These are phyloP conservation scores for Trachelus troglodyta DNA, from an alignment of 2,888 invertebrate species.

Conservation along the genomic window DNA sequence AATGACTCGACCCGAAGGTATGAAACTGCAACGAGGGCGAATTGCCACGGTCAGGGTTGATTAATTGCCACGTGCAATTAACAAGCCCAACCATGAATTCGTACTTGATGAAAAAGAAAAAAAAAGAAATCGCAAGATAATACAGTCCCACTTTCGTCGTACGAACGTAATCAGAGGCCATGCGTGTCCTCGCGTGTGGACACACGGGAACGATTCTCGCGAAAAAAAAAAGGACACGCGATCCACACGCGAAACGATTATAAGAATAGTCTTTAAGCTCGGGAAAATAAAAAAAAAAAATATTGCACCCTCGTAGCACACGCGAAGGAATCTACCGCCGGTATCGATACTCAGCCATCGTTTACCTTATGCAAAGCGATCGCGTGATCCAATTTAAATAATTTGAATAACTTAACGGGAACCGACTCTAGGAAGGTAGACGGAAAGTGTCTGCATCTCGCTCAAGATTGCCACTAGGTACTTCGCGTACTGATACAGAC, in stretches of 20 bases:
- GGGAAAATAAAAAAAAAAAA: background rate
- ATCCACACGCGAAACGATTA: background rate
- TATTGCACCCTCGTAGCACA: background rate
- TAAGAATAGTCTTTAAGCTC: background rate
- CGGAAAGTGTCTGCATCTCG: constrained; percentile 7
- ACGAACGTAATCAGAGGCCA: background rate
- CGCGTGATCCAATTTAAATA: constrained; percentile 36
- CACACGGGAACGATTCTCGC: background rate
- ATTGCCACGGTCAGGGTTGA: background rate
- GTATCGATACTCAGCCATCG: background rate
- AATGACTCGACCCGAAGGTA: background rate
- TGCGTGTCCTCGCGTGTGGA: background rate
- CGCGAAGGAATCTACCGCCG: background rate
- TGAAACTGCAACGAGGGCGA: background rate
- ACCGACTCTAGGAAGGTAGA: constrained; percentile 9
- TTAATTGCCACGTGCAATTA: background rate
- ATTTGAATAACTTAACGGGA: constrained; percentile 37
- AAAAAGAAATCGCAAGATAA: background rate
- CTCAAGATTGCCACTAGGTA: background rate
- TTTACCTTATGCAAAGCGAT: constrained; percentile 4
- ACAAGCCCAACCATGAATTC: background rate
- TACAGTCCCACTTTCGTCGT: background rate
- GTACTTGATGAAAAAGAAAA: background rate
- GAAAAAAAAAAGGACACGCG: background rate
- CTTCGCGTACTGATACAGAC: constrained; percentile 9